Evolutionary conservation across 2,888 invertebrate species (phyloP), one percentile per base, ranked within the genome.

Genomic region (Himalopsyche kuldschensis): DNA sequence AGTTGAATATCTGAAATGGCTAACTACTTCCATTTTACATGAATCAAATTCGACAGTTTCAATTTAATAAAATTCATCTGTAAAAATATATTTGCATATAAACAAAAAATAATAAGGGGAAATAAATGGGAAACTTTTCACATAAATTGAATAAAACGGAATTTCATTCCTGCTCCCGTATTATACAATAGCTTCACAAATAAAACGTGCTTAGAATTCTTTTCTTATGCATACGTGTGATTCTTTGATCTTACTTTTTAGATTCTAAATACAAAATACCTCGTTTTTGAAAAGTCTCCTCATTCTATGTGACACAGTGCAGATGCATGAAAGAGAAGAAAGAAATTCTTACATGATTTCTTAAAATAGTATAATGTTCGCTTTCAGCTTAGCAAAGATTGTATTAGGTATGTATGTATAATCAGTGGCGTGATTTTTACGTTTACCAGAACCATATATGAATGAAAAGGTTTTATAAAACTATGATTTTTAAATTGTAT

Each of bases 111-210:
- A 82, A 78, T 46, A 20, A 63, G 82, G 75, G 20, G 47, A 78
- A 78, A 46, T 41, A 82, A 78, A 78, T 69, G 31, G 55, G 69
- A 82, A 82, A 82, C 82, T 82, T 78, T 78, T 46, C 78, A 31
- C 82, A 82, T 82, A 78, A 82, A 81, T 81, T 81, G 81, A 32
- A 48, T 63, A 63, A 77, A 81, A 35, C 77, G 55, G 81, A 63
- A 81, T 81, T 78, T 81, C 78, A 55, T 81, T 81, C 78, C 77
- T 77, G 41, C 35, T 32, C 77, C 78, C 78, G 81, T 24, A 81
- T 81, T 81, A 81, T 63, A 78, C 78, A 55, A 32, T 35, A 48
- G 78, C 63, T 63, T n/a, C 77, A 41, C 78, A 78, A 81, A 81
- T 81, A 81, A 81, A 81, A 77, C 81, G 81, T 81, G 81, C 63